Conservation (phyloP, 2,888 invertebrate genomes). For the Ligdia adustata region DNA sequence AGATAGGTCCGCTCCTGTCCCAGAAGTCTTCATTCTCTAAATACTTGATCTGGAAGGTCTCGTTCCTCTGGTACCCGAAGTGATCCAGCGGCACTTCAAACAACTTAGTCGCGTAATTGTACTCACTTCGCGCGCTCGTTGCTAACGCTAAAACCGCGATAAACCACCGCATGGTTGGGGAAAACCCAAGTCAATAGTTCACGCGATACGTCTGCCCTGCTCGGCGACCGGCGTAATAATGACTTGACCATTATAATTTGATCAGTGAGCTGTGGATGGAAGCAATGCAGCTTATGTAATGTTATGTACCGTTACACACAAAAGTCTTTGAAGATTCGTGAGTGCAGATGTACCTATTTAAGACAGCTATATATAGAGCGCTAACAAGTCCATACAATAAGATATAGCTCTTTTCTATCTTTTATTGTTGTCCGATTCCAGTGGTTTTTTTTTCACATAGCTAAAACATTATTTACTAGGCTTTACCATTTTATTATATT, state of each 20-base stretch:
- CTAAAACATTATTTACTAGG: too few relatives aligned
- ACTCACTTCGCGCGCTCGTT: slow-evolving; percentile 51
- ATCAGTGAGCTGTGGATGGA: slow-evolving; percentile 18
- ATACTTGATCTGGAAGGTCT: slow-evolving; percentile 91
- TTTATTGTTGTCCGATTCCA: too few relatives aligned
- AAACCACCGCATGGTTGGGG: slow-evolving; percentile 41
- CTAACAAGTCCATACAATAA: too few relatives aligned
- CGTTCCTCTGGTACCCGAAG: slow-evolving; percentile 90
- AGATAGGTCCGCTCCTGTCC: slow-evolving; percentile 89
- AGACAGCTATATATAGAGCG: too few relatives aligned
- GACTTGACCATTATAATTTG: slow-evolving; percentile 4
- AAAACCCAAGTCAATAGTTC: too few relatives aligned
- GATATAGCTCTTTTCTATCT: too few relatives aligned
- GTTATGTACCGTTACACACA: slow-evolving; percentile 52
- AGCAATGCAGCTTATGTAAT: slow-evolving; percentile 45
- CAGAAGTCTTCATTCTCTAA: slow-evolving; percentile 91
- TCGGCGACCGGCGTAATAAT: slow-evolving; percentile 15
- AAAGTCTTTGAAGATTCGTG: slow-evolving; percentile 34
- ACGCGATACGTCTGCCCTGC: slow-evolving; percentile 13
- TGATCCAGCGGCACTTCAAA: slow-evolving; percentile 92
- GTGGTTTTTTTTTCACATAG: too few relatives aligned
- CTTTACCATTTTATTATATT: too few relatives aligned
- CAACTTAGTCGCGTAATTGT: slow-evolving; percentile 65
- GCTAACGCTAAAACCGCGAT: slow-evolving; percentile 38
- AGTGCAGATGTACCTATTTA: slow-evolving; percentile 15